Evolutionary conservation across 2,797 vertebrate genomes (phyloP).

Genomic region (Lithobates sylvaticus): DNA sequence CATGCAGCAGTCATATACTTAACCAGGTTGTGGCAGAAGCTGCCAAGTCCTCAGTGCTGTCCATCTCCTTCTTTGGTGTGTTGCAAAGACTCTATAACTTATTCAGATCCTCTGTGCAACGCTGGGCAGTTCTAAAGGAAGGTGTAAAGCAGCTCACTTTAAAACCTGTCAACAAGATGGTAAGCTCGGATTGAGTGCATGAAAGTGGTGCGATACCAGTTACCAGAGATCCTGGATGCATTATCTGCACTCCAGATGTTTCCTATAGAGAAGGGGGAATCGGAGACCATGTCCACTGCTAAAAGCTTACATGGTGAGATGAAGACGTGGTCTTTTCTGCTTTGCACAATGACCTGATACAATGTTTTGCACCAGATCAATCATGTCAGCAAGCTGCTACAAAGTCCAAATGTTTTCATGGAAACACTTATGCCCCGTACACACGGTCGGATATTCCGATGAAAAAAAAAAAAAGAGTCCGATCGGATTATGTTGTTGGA

Average conservation of each 20-base stretch:
- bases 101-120: constrained; percentile 62
- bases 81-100: constrained; percentile 50
- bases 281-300: constrained; percentile 35
- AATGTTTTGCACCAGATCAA: not conserved
- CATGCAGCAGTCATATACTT: constrained; percentile 4
- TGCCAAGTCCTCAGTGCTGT: not conserved
- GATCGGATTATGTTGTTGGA: too few relatives aligned
- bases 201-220: constrained; percentile 56
- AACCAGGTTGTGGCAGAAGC: constrained; percentile 1
- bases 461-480: too few relatives aligned
- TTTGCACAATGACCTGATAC: not conserved
- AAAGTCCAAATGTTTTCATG: too few relatives aligned
- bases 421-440: too few relatives aligned
- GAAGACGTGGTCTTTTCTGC: not conserved
- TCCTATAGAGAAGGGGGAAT: too few relatives aligned
- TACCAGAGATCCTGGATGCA: constrained; percentile 59
- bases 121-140: constrained; percentile 57
- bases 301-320: not conserved
- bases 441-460: too few relatives aligned
- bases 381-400: too few relatives aligned
- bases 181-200: constrained; percentile 58
- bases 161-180: too few relatives aligned
- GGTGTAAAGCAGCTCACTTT: constrained; percentile 60
- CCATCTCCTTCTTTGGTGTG: not conserved
- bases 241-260: too few relatives aligned